phyloP scores from a whole-genome alignment of 2,888 invertebrate species.

The Agapostemon virescens region DNA sequence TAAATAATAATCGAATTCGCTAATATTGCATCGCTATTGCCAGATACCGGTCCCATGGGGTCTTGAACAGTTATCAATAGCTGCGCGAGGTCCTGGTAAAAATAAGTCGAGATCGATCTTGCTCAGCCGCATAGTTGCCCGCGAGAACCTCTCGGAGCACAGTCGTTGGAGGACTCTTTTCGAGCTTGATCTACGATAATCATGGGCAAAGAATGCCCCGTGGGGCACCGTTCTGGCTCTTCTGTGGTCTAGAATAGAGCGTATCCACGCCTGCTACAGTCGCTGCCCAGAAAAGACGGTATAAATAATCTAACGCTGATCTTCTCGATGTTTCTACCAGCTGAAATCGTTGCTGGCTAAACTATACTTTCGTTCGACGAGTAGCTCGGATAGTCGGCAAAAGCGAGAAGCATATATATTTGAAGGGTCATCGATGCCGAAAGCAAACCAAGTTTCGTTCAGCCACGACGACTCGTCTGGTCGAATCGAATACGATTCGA shows the following conservation, averaged over 20 bases:
- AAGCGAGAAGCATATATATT: background rate
- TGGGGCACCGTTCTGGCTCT: background rate
- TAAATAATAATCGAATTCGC: background rate
- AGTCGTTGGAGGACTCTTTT: background rate
- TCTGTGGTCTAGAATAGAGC: background rate
- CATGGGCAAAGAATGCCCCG: background rate
- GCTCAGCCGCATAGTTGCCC: constrained; percentile 9
- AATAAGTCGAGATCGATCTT: constrained; percentile 17
- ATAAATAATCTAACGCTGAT: background rate
- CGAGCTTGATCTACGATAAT: background rate
- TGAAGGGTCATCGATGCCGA: background rate
- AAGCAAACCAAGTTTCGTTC: background rate
- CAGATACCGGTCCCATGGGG: background rate
- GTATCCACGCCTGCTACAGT: background rate
- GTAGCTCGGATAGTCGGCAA: background rate
- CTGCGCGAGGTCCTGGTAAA: constrained; percentile 10
- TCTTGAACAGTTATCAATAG: constrained; percentile 9
- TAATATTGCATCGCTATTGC: background rate
- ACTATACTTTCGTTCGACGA: background rate
- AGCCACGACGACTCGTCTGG: no score
- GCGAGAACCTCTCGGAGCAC: background rate
- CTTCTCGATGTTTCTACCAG: background rate
- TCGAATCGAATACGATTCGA: background rate
- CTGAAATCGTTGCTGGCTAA: background rate
- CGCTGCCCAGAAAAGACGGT: background rate